Conservation (phyloP, 1,140 invertebrate species). For the Portunus trituberculatus region DNA sequence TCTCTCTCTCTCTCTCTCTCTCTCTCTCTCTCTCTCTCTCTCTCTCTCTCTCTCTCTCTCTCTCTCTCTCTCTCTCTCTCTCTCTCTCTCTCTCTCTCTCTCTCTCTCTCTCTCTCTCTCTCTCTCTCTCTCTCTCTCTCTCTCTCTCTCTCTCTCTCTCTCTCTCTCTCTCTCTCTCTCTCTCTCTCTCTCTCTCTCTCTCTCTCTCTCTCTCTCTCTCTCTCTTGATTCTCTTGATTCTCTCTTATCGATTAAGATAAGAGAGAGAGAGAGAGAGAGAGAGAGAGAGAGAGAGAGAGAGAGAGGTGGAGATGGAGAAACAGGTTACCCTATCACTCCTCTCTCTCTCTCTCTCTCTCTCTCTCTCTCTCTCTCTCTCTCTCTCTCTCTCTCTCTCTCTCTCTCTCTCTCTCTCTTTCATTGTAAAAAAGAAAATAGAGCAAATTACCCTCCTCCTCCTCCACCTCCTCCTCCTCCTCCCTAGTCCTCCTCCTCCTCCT, state of each 20-base stretch:
- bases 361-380: slow-evolving; percentile 18
- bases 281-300: too few species aligned
- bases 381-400: too few species aligned
- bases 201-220: slow-evolving; percentile 45
- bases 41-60: slow-evolving; percentile 31
- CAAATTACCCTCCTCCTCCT: too few species aligned
- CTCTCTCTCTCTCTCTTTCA: too few species aligned
- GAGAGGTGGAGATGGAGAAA: too few species aligned
- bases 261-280: too few species aligned
- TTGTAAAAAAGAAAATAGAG: too few species aligned
- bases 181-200: slow-evolving; percentile 45
- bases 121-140: slow-evolving; percentile 37
- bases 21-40: slow-evolving; percentile 39
- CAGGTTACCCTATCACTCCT: background rate
- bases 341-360: slow-evolving; percentile 43
- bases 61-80: too few species aligned
- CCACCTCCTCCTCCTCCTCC: too few species aligned
- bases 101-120: slow-evolving; percentile 45
- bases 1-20: slow-evolving; percentile 45
- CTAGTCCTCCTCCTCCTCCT: background rate
- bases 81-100: slow-evolving; percentile 32
- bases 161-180: too few species aligned
- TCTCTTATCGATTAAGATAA: too few species aligned
- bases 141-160: slow-evolving; percentile 25
- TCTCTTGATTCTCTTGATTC: too few species aligned